phyloP scores from a whole-genome alignment of 2,797 vertebrate species.

The Rhodeus uyekii region DNA sequence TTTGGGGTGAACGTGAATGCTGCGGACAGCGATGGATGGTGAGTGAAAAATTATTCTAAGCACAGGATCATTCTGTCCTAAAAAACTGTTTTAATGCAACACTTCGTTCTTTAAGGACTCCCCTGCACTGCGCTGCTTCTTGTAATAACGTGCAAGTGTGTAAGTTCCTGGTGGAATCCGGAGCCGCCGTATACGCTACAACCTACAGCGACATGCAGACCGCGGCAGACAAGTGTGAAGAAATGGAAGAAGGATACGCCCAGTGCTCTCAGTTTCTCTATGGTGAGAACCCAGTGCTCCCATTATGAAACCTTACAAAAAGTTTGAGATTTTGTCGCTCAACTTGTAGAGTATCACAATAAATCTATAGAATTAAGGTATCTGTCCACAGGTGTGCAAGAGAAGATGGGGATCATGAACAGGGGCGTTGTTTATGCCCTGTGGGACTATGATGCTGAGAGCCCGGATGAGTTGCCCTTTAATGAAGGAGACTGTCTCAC shows the following conservation, averaged over 20 bases:
- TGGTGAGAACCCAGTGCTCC: constrained; percentile 72
- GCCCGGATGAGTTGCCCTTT: constrained; percentile 85
- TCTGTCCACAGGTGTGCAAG: constrained; percentile 85
- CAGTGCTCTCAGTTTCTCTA: constrained; percentile 97
- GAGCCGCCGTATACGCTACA: constrained; percentile 89
- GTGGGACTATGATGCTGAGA: constrained; percentile 88
- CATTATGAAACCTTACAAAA: neutral
- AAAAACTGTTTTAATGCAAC: neutral
- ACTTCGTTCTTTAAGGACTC: constrained; percentile 80
- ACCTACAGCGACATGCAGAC: constrained; percentile 96
- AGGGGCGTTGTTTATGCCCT: constrained; percentile 89
- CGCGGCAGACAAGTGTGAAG: constrained; percentile 93
- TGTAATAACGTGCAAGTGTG: constrained; percentile 95
- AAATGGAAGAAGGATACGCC: constrained; percentile 93
- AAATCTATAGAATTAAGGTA: neutral
- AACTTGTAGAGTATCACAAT: neutral
- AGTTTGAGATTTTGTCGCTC: neutral
- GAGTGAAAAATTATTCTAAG: constrained; percentile 58
- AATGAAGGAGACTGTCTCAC: constrained; percentile 91
- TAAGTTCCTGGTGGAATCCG: constrained; percentile 94
- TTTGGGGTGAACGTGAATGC: constrained; percentile 95
- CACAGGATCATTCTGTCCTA: neutral
- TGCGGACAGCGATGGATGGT: constrained; percentile 97
- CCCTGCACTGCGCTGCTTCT: constrained; percentile 93
- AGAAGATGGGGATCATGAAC: constrained; percentile 99